phyloP scores from a whole-genome alignment of 2,888 invertebrate species.

The Clunio marinus region DNA sequence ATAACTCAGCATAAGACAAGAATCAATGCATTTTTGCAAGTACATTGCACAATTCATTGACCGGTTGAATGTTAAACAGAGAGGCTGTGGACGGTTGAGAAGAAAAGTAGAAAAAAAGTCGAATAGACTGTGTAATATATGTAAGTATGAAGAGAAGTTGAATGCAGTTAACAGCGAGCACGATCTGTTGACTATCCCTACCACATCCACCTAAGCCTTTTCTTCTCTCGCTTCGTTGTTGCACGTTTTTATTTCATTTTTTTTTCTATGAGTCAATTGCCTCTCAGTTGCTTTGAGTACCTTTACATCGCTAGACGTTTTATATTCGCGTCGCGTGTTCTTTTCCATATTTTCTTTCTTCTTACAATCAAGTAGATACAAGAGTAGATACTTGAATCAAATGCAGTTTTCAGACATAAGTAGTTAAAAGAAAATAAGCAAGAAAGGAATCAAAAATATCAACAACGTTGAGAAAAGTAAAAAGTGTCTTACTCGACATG shows the following conservation, averaged over 20 bases:
- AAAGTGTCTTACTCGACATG: too few relatives aligned
- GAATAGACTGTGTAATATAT: not conserved
- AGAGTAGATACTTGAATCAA: not conserved
- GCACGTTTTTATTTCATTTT: not conserved
- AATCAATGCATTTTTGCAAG: slow-evolving; percentile 1
- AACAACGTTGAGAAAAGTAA: not conserved
- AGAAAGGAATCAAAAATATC: not conserved
- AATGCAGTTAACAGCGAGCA: slow-evolving; percentile 7
- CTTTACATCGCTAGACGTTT: slow-evolving; percentile 31
- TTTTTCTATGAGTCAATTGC: not conserved
- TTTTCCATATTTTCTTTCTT: not conserved
- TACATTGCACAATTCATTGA: slow-evolving; percentile 3
- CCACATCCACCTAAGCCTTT: slow-evolving; percentile 11
- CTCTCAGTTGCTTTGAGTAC: slow-evolving; percentile 14
- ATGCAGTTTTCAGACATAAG: not conserved
- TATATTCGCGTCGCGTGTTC: slow-evolving; percentile 25
- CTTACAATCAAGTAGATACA: slow-evolving; percentile 3
- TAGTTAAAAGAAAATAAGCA: not conserved
- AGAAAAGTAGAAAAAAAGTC: not conserved
- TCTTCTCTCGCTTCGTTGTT: not conserved
- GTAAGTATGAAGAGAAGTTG: not conserved
- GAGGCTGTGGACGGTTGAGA: slow-evolving; percentile 6
- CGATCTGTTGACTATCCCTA: slow-evolving; percentile 10
- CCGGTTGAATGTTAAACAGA: not conserved
- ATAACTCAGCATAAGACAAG: too few relatives aligned